Base-by-base conservation (phyloP, 2,888 invertebrate genomes). In the Calameuta idolon region DNA sequence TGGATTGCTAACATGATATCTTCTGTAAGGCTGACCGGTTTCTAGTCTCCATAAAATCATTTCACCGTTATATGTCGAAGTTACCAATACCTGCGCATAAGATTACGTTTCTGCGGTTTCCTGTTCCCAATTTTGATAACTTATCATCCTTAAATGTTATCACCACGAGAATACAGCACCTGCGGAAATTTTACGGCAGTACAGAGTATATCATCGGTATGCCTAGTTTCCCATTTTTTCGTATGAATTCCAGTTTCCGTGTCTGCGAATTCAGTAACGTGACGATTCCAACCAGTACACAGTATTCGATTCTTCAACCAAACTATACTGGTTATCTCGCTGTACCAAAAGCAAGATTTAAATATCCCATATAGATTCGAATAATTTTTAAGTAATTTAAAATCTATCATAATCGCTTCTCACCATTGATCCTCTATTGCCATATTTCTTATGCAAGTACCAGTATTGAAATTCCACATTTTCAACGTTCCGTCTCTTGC, bases 401-500 rank as follows among this genome's bases (percentile, higher is more conserved):
- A 23, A 23, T 81, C 37, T 69, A 55, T 69, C 84, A 94, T 93
- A 73, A 94, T 93, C 71, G 91, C 91, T 11, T 93, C 94, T 85
- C 94, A 95, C 89, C 93, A 93, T 87, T 94, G 93, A 78, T 93
- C 91, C 82, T 94, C 94, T 33, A 95, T 94, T 37, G 92, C 91
- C 94, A 97, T 94, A 77, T 94, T 94, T 81, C 95, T 92, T 80
- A 96, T 89, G 85, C 96, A 96, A 11, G 94, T 93, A 0, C 96
- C 96, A 34, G 95, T 95, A 88, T 96, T 96, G 87, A 97, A 97
- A 91, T 97, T 96, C 97, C 97, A 97, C 55, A 97, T 93, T 92
- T 95, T 96, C 11, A 97, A 92, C 0, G 95, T 94, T 15, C 97
- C 97, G 89, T 96, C 95, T 76, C 95, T 93, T 0, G 96, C 97